Conservation (phyloP, 2,888 invertebrate genomes). For the Eupelmus urozonus region DNA sequence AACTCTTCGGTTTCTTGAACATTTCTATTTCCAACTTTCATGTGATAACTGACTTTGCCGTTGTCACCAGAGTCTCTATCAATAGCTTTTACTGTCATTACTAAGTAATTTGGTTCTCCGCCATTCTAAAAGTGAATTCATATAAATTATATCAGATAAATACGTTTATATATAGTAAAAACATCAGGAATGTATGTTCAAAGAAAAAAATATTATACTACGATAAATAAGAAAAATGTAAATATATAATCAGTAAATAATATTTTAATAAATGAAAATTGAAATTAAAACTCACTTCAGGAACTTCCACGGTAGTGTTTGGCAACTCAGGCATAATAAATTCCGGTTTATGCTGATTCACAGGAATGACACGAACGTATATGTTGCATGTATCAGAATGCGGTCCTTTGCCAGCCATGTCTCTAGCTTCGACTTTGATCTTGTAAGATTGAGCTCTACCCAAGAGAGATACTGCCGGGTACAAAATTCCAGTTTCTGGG, state of each 20-base stretch:
- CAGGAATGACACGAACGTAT: conserved; percentile 86
- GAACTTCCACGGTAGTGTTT: conserved; percentile 88
- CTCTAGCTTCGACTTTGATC: conserved; percentile 86
- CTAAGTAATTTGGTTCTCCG: conserved; percentile 85
- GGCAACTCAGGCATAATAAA: conserved; percentile 88
- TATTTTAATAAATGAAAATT: conserved; percentile 54
- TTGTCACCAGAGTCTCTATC: conserved; percentile 91
- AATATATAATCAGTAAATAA: conserved; percentile 13
- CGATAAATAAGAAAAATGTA: too few species aligned
- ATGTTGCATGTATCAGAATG: conserved; percentile 85
- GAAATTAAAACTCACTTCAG: conserved; percentile 82
- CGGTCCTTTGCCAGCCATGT: conserved; percentile 84
- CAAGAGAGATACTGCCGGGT: conserved; percentile 85
- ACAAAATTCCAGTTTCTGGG: conserved; percentile 87
- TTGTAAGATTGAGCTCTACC: conserved; percentile 82
- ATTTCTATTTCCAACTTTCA: conserved; percentile 87
- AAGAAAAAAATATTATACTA: too few species aligned
- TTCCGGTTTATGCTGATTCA: conserved; percentile 89
- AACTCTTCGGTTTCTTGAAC: conserved; percentile 91
- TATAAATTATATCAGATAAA: neutral
- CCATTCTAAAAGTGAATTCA: conserved; percentile 80
- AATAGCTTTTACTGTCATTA: conserved; percentile 89
- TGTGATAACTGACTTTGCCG: conserved; percentile 89
- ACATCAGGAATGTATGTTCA: too few species aligned
- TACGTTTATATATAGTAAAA: conserved; percentile 7